Base-by-base conservation (phyloP, 1,140 invertebrate genomes). In the Acromyrmex charruanus region DNA sequence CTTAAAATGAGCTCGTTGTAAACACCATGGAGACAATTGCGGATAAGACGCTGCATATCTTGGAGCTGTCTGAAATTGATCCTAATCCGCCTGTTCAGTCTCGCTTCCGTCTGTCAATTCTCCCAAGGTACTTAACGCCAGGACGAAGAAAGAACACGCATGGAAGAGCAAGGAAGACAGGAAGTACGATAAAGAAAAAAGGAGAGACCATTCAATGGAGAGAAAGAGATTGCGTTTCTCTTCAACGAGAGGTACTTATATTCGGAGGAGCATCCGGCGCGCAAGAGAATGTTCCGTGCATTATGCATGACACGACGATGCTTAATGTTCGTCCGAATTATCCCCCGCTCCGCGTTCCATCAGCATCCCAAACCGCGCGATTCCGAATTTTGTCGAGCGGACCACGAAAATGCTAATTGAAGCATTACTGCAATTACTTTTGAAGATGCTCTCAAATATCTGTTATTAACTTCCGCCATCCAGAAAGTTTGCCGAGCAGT, bases 31-130 rank as follows among this genome's bases (percentile, higher is more conserved):
- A 84, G 80, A 84, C 80, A 84, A 84, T 84, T 61, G 63, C 31
- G 39, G 55, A 65, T 81, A 87, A 86, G 85, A 93, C 91, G 93
- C 89, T 94, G 91, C 90, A 92, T 93, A 94, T 93, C 92, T 92
- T 92, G 93, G 90, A 93, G 93, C 90, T 90, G 93, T 92, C 93
- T 89, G 93, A 93, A 95, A 95, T 95, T 94, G 94, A 94, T 95
- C 93, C 92, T 95, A 95, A 95, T 95, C 94, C 93, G 90, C 91
- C 92, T 94, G 92, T 95, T 94, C 93, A 94, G 93, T 93, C 92
- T 92, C 80, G 31, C 92, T 93, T 92, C 93, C 93, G 93, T 94
- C 94, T 95, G 94, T 91, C 92, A 91, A 91, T 87, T 92, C 94
- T 95, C 94, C 94, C 94, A 95, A 94, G 94, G 92, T 94, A 93